These are phyloP conservation scores for Catharus ustulatus DNA, from an alignment of 2,797 vertebrate species.

Conservation along the genomic window DNA sequence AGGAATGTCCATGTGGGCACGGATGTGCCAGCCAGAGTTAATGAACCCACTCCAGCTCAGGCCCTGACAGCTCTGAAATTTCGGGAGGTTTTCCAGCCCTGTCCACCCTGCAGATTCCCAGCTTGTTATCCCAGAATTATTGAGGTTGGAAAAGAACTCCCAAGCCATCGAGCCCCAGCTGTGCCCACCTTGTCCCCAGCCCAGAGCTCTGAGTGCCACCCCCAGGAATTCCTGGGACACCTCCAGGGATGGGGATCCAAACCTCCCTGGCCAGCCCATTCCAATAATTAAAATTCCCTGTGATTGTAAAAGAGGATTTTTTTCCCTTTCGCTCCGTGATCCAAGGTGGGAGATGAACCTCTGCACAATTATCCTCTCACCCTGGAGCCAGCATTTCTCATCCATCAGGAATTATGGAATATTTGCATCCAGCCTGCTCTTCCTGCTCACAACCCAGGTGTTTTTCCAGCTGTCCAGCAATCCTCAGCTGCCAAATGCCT, in stretches of 20 bases:
- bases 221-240: background rate
- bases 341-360: accelerated
- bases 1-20: accelerated
- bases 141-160: background rate
- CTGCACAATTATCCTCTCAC: background rate
- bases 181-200: background rate
- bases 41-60: background rate
- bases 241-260: background rate
- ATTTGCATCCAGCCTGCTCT: background rate
- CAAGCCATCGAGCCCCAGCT: accelerated
- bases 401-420: background rate
- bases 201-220: background rate
- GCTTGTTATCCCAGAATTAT: background rate
- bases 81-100: background rate
- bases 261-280: background rate
- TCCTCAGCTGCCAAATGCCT: background rate
- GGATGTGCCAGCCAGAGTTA: background rate
- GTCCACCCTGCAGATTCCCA: background rate
- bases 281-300: accelerated
- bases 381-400: background rate
- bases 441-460: background rate
- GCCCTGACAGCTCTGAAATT: background rate
- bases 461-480: background rate
- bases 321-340: background rate
- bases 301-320: background rate